Evolutionary conservation across 1,140 invertebrate genomes (phyloP).

Genomic region (Chelonus insularis): DNA sequence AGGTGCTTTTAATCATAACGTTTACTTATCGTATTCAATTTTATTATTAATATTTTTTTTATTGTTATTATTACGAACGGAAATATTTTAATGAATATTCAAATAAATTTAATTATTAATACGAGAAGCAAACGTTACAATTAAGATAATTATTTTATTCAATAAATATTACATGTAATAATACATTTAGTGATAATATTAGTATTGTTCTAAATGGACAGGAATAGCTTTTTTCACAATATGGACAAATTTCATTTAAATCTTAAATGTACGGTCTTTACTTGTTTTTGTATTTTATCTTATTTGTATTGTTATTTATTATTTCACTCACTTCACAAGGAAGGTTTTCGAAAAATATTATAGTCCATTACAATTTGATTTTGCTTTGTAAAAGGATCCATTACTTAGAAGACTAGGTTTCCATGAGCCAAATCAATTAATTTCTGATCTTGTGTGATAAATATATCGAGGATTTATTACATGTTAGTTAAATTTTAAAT

Average conservation of each 20-base stretch:
- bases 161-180: constrained; percentile 54
- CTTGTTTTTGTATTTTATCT: constrained; percentile 20
- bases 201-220: constrained; percentile 58
- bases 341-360: constrained; percentile 42
- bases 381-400: constrained; percentile 25
- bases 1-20: constrained; percentile 33
- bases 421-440: constrained; percentile 32
- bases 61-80: too few species aligned
- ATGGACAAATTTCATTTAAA: constrained; percentile 46
- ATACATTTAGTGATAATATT: constrained; percentile 47
- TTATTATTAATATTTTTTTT: background rate
- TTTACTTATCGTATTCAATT: constrained; percentile 26
- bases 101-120: background rate
- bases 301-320: constrained; percentile 22
- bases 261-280: constrained; percentile 40
- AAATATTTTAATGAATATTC: too few species aligned
- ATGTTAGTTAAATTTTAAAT: background rate
- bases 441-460: too few species aligned
- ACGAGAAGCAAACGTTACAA: constrained; percentile 34
- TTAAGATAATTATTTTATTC: constrained; percentile 41
- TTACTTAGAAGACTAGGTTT: constrained; percentile 32
- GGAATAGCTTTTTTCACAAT: constrained; percentile 48
- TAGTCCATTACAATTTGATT: constrained; percentile 23
- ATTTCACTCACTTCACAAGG: constrained; percentile 21
- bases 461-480: constrained; percentile 10